Base-by-base conservation (phyloP, 1,140 invertebrate genomes). In the Meteorus sp. region DNA sequence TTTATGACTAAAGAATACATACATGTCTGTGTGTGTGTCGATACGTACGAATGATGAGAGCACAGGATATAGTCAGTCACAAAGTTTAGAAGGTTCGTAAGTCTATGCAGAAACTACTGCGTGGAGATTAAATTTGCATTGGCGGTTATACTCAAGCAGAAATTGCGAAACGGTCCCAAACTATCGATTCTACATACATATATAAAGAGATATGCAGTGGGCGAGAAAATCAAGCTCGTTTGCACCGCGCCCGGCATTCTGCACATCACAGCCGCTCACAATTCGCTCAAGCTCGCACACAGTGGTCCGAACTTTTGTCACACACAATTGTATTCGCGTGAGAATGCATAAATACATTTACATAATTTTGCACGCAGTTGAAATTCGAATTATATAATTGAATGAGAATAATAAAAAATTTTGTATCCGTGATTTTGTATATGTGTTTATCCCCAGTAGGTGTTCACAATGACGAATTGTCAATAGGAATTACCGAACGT, bases 121-220 rank as follows among this genome's bases (percentile, higher is more conserved):
- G 39, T 20, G 29, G 13, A 56, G 44, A 56, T 56, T 48, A 47
- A 56, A 56, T 56, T 56, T 56, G 31, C 55, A 56, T 56, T 39
- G 31, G 19, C 25, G 44, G 55, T 48, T 23, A 17, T 31, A 29
- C 44, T 48, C 44, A 19, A 39, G 37, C 13, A 23, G 31, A 33
- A 22, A 52, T 52, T 52, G 22, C 50, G 31, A 31, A 52, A 37
- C 27, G 41, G 41, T 17, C 41, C 54, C 4, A 41, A 56, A 22
- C 25, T 45, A 56, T 56, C 27, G 54, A 47, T 56, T 25, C 37
- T 9, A 33, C 8, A n/a, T 9, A 1, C 19, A n/a, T n/a, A n/a
- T n/a, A n/a, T n/a, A n/a, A n/a, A n/a, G n/a, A n/a, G n/a, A n/a
- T n/a, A n/a, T n/a, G n/a, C n/a, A n/a, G n/a, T n/a, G n/a, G n/a